These are phyloP conservation scores for Minunthozetes semirufus DNA, from an alignment of 2,888 invertebrate genomes.

Conservation along the genomic window DNA sequence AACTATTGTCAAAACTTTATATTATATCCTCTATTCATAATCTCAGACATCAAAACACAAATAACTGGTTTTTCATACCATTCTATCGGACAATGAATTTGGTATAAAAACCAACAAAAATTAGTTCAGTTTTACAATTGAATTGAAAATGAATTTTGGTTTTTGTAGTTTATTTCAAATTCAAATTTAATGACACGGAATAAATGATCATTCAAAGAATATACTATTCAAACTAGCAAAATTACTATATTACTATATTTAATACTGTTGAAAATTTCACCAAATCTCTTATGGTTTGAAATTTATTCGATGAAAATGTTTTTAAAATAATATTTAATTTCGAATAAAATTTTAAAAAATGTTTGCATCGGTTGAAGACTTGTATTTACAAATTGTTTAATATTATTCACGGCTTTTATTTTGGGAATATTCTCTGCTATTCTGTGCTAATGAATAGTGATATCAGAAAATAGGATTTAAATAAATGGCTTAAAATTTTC, in stretches of 20 bases:
- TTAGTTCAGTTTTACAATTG: background rate
- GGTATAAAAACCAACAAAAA: background rate
- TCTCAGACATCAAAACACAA: background rate
- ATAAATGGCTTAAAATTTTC: conserved; percentile 4
- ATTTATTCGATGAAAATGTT: no score
- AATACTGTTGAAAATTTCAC: no score
- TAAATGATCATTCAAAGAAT: background rate
- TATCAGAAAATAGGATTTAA: conserved; percentile 7
- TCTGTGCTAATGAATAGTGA: background rate
- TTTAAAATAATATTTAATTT: no score
- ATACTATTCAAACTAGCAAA: no score
- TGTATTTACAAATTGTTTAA: no score
- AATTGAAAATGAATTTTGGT: background rate
- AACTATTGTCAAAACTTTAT: conserved; percentile 10
- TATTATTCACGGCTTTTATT: no score
- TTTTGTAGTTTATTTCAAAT: background rate
- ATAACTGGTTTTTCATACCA: background rate
- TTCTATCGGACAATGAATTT: background rate
- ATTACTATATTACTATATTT: no score
- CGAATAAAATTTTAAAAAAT: no score
- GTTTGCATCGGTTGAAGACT: no score
- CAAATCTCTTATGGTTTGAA: no score
- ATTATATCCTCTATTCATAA: background rate
- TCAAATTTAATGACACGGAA: background rate
- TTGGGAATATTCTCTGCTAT: no score